A percentile compares a stretch with the other conserved stretches of the same genome.
Evolutionary conservation across 2,113 vertebrate genomes (phyloP).

Genomic region (Abramis brama): DNA sequence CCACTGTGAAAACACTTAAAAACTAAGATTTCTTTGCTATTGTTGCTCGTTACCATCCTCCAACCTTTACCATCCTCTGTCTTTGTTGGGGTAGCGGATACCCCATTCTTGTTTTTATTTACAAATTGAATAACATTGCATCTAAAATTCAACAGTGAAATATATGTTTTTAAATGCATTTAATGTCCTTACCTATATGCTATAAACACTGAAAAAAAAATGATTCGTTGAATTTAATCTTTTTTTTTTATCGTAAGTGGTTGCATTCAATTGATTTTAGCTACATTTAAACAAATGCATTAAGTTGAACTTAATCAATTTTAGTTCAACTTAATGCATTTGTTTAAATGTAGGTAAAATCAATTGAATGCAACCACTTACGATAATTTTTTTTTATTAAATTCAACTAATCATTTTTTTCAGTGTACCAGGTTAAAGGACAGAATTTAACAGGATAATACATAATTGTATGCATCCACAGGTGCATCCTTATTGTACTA

Average conservation of each 20-base stretch:
- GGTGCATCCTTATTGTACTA: background rate
- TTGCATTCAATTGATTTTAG: too few species aligned
- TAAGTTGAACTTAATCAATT: too few species aligned
- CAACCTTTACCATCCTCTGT: background rate
- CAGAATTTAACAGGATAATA: background rate
- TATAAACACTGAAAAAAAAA: too few species aligned
- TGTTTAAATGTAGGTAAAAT: too few species aligned
- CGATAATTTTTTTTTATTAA: too few species aligned
- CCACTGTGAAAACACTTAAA: constrained; percentile 43
- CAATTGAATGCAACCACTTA: too few species aligned
- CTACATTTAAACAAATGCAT: too few species aligned
- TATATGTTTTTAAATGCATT: background rate
- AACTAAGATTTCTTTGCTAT: constrained; percentile 49
- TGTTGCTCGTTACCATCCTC: constrained; percentile 38
- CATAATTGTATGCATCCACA: background rate
- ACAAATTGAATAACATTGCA: background rate
- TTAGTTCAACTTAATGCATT: too few species aligned
- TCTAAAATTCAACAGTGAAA: background rate
- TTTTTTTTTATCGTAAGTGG: too few species aligned
- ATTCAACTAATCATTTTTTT: too few species aligned
- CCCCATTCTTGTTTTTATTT: background rate
- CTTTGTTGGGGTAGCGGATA: background rate
- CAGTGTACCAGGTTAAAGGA: background rate
- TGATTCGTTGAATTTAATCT: too few species aligned
- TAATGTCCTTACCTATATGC: background rate